Conservation (phyloP, 2,113 vertebrate genomes). For the Oreochromis niloticus region DNA sequence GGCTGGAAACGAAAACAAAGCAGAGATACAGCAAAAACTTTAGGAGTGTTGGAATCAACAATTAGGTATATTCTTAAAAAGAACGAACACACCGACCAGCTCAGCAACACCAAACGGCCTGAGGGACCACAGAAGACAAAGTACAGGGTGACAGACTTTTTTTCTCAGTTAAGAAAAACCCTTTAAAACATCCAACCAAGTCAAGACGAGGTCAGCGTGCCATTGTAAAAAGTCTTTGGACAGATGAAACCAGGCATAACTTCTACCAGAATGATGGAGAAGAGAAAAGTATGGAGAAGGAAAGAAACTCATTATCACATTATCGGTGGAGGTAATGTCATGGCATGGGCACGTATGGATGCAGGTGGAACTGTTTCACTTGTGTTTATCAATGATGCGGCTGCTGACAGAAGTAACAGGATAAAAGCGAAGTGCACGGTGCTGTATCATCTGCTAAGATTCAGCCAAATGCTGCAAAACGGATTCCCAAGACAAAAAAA, state of each 20-base stretch:
- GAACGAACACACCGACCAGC: rapidly evolving
- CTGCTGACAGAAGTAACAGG: neutral
- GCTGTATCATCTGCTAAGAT: neutral
- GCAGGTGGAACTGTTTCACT: neutral
- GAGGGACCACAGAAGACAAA: neutral
- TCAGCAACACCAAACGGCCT: rapidly evolving
- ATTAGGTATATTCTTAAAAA: neutral
- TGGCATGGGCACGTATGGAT: rapidly evolving
- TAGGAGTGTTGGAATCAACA: neutral
- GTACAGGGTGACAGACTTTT: neutral
- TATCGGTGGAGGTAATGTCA: neutral
- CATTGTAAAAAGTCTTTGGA: neutral
- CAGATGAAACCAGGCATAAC: neutral
- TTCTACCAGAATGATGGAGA: neutral
- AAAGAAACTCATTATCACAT: neutral
- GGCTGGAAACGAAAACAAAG: neutral
- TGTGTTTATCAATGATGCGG: neutral
- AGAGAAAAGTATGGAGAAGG: neutral
- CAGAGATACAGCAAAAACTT: neutral
- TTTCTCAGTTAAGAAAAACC: neutral
- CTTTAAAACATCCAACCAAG: neutral
- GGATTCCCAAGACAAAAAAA: neutral
- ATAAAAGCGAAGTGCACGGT: neutral
- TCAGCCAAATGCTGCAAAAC: neutral
- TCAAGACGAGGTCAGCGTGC: neutral